phyloP scores from a whole-genome alignment of 2,113 vertebrate species.

The Falcunculus frontatus region DNA sequence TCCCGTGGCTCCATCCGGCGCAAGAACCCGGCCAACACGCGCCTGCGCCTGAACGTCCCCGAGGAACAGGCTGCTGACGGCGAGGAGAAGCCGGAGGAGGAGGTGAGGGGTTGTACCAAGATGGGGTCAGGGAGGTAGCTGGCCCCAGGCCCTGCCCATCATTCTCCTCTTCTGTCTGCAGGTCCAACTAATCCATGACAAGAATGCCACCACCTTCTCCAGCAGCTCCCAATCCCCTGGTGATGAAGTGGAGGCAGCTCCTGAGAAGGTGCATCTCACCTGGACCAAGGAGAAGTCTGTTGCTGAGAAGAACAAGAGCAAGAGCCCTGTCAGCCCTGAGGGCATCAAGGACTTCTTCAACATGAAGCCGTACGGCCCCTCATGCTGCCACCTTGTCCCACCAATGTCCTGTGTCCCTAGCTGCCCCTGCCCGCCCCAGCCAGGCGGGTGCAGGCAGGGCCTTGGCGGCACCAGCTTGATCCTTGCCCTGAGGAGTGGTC shows the following conservation, averaged over 20 bases:
- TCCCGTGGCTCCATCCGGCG: slow-evolving; percentile 95
- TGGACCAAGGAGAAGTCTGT: slow-evolving; percentile 94
- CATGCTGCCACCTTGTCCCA: background rate
- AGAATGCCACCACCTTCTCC: slow-evolving; percentile 84
- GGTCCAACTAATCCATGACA: slow-evolving; percentile 96
- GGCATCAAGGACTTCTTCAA: slow-evolving; percentile 98
- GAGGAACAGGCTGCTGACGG: slow-evolving; percentile 83
- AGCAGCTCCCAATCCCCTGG: slow-evolving; percentile 83
- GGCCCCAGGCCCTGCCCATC: background rate
- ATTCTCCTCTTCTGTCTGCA: slow-evolving; percentile 34
- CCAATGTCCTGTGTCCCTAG: fast-evolving
- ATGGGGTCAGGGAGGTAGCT: slow-evolving; percentile 38
- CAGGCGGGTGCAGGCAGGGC: background rate
- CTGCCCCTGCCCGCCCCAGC: background rate
- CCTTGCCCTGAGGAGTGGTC: background rate
- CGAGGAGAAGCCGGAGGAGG: slow-evolving; percentile 93
- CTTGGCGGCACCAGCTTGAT: background rate
- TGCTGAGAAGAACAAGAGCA: slow-evolving; percentile 87
- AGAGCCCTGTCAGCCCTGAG: slow-evolving; percentile 86
- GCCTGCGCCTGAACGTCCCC: slow-evolving; percentile 85
- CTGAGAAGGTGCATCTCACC: slow-evolving; percentile 93
- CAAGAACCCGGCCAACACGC: slow-evolving; percentile 87
- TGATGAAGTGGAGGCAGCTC: slow-evolving; percentile 81
- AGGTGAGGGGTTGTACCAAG: slow-evolving; percentile 72
- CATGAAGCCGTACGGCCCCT: slow-evolving; percentile 95